phyloP scores from a whole-genome alignment of 2,113 vertebrate species.

The Emydura subglobosa region DNA sequence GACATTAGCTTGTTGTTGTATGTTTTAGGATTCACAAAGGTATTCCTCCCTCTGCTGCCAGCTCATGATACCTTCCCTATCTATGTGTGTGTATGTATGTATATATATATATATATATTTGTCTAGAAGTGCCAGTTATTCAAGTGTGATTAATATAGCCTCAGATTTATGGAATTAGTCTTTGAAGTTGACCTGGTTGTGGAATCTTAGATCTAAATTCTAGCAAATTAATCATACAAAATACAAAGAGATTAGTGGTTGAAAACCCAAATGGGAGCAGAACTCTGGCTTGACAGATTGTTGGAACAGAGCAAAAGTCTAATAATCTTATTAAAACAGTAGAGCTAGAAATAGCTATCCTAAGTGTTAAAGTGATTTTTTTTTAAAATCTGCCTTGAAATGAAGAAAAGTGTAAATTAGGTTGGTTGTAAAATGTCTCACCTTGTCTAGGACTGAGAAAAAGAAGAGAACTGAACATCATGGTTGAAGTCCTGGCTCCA shows the following conservation, averaged over 20 bases:
- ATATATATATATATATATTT: conserved; percentile 12
- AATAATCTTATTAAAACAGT: background rate
- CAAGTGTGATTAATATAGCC: conserved; percentile 36
- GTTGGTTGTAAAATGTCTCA: background rate
- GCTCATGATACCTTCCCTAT: background rate
- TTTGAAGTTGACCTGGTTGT: conserved; percentile 35
- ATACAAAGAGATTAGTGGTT: background rate
- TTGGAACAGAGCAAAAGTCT: background rate
- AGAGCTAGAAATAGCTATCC: background rate
- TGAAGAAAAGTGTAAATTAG: background rate
- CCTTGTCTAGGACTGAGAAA: background rate
- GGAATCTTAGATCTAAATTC: conserved; percentile 12
- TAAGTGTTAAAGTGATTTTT: background rate
- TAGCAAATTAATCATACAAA: conserved; percentile 39
- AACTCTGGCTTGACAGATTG: background rate
- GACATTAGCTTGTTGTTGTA: background rate
- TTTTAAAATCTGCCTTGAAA: background rate
- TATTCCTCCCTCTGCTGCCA: background rate
- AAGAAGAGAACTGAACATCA: background rate
- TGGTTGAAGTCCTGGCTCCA: background rate
- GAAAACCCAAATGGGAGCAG: background rate
- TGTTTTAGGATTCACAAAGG: conserved; percentile 1
- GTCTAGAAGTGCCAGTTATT: conserved; percentile 17
- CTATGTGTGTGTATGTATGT: no score
- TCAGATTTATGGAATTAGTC: background rate